Base-by-base conservation (phyloP, 2,888 invertebrate species). In the Brassicogethes aeneus region DNA sequence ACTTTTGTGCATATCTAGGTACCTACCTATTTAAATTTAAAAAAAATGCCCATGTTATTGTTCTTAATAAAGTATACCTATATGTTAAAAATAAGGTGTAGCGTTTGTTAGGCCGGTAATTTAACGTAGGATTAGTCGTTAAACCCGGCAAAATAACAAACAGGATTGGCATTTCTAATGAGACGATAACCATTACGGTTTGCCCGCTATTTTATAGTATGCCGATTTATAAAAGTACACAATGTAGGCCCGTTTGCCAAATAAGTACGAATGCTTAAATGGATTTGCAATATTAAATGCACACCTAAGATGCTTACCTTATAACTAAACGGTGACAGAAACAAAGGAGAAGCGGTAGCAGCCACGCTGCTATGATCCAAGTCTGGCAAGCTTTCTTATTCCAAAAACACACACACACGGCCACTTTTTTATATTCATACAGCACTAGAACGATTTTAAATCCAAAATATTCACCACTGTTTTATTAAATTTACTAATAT, bases 261-360 rank as follows among this genome's bases (percentile, higher is more conserved):
- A n/a, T n/a, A n/a, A n/a, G n/a, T n/a, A n/a, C n/a, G n/a, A n/a
- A n/a, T n/a, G n/a, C n/a, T n/a, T n/a, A n/a, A n/a, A n/a, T n/a
- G n/a, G n/a, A n/a, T n/a, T n/a, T n/a, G n/a, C n/a, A n/a, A n/a
- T n/a, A n/a, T n/a, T n/a, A n/a, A n/a, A n/a, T n/a, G n/a, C n/a
- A 7, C 23, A 10, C 10, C 10, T 23, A 15, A 40, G 48, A 48
- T 48, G 55, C 68, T 66, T 63, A 68, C 68, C 66, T 67, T 64
- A 57, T 54, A 61, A 52, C 47, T 54, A 55, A 60, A 59, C 54
- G 48, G 55, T 60, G 61, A 60, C 60, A 65, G 68, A 66, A 68
- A 68, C 66, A 68, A 68, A 69, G n/a, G 68, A 64, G 64, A 66
- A 65, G 65, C 66, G 59, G 61, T 60, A 56, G 59, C 55, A 66